A percentile compares a stretch with the other conserved stretches of the same genome.
phyloP scores from a whole-genome alignment of 2,888 invertebrate genomes.

The Hydraecia micacea region DNA sequence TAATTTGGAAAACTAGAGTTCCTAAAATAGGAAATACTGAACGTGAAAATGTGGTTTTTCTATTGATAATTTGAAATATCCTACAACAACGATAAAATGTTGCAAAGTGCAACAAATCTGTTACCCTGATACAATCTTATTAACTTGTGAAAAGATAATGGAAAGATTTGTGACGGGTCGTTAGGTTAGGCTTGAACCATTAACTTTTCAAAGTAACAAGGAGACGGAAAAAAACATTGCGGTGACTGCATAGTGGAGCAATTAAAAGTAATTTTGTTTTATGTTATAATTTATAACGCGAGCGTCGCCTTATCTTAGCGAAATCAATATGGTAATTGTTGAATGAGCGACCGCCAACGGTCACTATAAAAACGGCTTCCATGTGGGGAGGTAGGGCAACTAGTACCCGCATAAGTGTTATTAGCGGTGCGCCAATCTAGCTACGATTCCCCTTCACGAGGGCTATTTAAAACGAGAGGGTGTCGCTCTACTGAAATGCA shows the following conservation, averaged over 20 bases:
- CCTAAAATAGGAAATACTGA: background rate
- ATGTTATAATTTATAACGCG: constrained; percentile 67
- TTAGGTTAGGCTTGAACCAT: constrained; percentile 43
- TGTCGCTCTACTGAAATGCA: constrained; percentile 78
- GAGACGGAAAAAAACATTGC: constrained; percentile 48
- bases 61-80: background rate
- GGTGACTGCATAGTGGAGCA: constrained; percentile 56
- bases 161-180: constrained; percentile 52
- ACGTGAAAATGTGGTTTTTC: background rate
- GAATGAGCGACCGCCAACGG: constrained; percentile 76
- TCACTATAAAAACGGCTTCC: constrained; percentile 71
- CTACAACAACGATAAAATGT: constrained; percentile 10
- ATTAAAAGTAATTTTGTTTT: constrained; percentile 70
- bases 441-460: constrained; percentile 79
- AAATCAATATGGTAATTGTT: constrained; percentile 84
- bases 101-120: constrained; percentile 19
- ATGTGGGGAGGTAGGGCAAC: constrained; percentile 73
- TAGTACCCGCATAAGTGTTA: constrained; percentile 86
- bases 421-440: constrained; percentile 87
- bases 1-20: background rate
- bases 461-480: constrained; percentile 84
- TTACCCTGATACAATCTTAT: constrained; percentile 42
- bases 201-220: constrained; percentile 42
- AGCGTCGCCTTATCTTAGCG: constrained; percentile 76
- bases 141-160: constrained; percentile 50